Percentiles rank a stretch among this genome's conserved stretches.
These are phyloP conservation scores for Myotis planiceps DNA, from an alignment of 2,797 vertebrate species.

Conservation along the genomic window DNA sequence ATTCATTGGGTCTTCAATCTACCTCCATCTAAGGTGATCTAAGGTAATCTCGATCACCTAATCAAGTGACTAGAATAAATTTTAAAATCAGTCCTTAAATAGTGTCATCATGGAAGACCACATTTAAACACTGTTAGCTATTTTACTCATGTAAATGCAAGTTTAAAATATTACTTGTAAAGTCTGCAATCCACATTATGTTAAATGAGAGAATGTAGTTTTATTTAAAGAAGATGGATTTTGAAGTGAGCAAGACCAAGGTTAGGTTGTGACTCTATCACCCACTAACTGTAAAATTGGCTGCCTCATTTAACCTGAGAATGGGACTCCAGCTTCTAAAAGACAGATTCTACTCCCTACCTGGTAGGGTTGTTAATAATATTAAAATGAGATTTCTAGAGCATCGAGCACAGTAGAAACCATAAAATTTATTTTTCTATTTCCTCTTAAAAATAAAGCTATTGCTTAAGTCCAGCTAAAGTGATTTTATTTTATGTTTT, in stretches of 20 bases:
- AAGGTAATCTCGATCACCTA: not conserved
- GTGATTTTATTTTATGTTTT: not conserved
- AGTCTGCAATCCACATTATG: not conserved
- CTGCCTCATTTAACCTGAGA: not conserved
- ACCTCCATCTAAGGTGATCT: not conserved
- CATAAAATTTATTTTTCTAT: not conserved
- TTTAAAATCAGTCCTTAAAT: slow-evolving; percentile 5
- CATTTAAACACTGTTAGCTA: not conserved
- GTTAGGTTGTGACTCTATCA: not conserved
- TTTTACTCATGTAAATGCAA: not conserved
- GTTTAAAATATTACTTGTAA: not conserved
- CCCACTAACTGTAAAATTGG: not conserved
- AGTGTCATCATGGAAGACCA: not conserved
- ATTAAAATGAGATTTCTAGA: slow-evolving; percentile 4
- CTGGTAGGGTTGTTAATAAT: not conserved
- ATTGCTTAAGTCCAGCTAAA: not conserved
- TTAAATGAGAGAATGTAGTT: not conserved
- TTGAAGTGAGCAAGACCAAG: not conserved
- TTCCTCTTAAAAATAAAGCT: slow-evolving; percentile 3
- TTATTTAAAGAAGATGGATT: not conserved
- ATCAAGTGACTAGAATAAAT: not conserved
- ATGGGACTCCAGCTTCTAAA: not conserved
- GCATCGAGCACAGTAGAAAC: not conserved
- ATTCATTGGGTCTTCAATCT: not conserved
- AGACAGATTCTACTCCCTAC: not conserved